These are phyloP conservation scores for Sinocyclocheilus anophthalmus DNA, from an alignment of 2,113 vertebrate genomes.

Conservation along the genomic window DNA sequence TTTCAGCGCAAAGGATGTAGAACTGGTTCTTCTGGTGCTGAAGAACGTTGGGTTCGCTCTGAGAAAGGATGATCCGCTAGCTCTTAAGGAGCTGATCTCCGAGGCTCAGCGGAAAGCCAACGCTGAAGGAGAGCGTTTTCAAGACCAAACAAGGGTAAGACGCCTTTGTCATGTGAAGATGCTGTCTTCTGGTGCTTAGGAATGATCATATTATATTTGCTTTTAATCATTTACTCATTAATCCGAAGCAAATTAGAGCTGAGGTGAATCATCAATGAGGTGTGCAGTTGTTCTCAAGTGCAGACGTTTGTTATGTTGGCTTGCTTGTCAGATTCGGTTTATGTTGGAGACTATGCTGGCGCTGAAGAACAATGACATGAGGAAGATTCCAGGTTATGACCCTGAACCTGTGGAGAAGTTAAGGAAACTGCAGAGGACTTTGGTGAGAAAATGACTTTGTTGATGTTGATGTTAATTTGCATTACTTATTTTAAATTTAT, in stretches of 20 bases:
- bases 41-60: conserved; percentile 88
- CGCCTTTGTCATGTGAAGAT: background rate
- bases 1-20: conserved; percentile 90
- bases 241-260: background rate
- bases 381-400: conserved; percentile 97
- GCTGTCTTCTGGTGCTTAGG: background rate
- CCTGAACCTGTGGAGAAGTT: conserved; percentile 88
- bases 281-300: background rate
- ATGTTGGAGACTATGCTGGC: conserved; percentile 97
- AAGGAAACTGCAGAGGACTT: conserved; percentile 82
- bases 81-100: conserved; percentile 88
- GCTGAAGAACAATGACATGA: conserved; percentile 93
- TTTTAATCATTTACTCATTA: background rate
- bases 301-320: background rate
- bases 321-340: conserved; percentile 82
- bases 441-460: conserved; percentile 79
- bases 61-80: conserved; percentile 88
- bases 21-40: conserved; percentile 86
- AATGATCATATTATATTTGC: background rate
- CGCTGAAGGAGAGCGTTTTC: conserved; percentile 71
- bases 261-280: background rate
- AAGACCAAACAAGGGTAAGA: conserved; percentile 88
- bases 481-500: background rate
- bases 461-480: background rate
- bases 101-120: conserved; percentile 87